These are phyloP conservation scores for Hecatera dysodea DNA, from an alignment of 2,888 invertebrate genomes.

Conservation along the genomic window DNA sequence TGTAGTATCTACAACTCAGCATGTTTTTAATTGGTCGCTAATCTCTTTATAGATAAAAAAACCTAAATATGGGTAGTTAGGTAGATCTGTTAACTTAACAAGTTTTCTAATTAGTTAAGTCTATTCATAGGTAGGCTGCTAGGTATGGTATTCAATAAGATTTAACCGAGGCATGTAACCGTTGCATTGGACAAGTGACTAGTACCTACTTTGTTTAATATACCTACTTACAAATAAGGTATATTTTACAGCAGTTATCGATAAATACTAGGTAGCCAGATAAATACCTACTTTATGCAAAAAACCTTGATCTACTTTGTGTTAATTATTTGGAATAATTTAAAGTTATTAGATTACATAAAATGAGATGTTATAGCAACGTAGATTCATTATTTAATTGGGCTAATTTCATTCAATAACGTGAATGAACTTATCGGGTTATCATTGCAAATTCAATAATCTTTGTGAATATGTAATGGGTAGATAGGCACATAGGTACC, in stretches of 20 bases:
- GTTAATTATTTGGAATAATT: slow-evolving; percentile 33
- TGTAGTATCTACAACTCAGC: background rate
- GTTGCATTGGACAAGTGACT: slow-evolving; percentile 17
- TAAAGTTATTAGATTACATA: slow-evolving; percentile 1
- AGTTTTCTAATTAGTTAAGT: slow-evolving; percentile 3
- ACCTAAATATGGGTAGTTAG: slow-evolving; percentile 11
- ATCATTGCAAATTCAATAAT: slow-evolving; percentile 28
- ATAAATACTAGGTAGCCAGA: background rate
- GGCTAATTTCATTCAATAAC: slow-evolving; percentile 55
- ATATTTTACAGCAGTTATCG: background rate
- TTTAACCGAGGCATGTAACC: background rate
- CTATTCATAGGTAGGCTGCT: background rate
- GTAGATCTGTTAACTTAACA: slow-evolving; percentile 3
- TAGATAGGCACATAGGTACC: background rate
- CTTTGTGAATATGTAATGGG: background rate
- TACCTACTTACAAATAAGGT: background rate
- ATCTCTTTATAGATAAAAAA: background rate
- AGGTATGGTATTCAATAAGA: background rate
- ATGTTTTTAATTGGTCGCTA: slow-evolving; percentile 24
- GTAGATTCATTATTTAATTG: slow-evolving; percentile 34
- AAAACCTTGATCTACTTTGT: slow-evolving; percentile 26
- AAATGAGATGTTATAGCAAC: slow-evolving; percentile 2
- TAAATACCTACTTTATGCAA: background rate
- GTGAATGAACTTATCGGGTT: slow-evolving; percentile 39
- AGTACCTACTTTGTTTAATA: background rate